Base-by-base conservation (phyloP, 1,140 invertebrate genomes). In the Zophobas atratus region DNA sequence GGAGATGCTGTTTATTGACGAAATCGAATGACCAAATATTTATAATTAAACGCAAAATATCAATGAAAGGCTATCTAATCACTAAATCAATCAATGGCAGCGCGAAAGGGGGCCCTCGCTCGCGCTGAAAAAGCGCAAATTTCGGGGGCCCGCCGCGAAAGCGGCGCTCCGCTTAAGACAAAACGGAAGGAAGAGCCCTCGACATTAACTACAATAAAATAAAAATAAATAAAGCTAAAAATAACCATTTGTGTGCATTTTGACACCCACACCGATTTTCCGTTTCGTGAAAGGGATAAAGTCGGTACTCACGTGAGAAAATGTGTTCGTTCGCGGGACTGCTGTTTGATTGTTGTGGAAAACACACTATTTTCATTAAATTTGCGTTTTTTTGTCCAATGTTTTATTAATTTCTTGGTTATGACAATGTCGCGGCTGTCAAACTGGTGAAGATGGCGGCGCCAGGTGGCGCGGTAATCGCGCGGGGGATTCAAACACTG, bases 331-430 rank as follows among this genome's bases (percentile, higher is more conserved):
- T 43, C 20, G 35, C n/a, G 1, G 20, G 20, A 20, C 0, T 20
- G 56, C 6, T 35, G 56, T 39, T 8, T 43, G 39, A 43, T 43
- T 8, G 60, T 67, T n/a, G 20, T 33, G 2, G 38, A 1, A 67
- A 43, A 46, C 60, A 43, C 60, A 67, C 60, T 41, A 20, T 67
- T 67, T 67, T 67, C 60, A 67, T 67, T 67, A 67, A 67, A 67
- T 67, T 67, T 39, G 60, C 60, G 60, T 67, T 67, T 67, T 46
- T 67, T 67, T 67, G 1, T 67, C n/a, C 33, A 43, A 67, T 67
- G 60, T 67, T 67, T 67, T 67, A 67, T 67, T 67, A 67, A 67
- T 67, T 67, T 67, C 60, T 67, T 67, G 60, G 60, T 67, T 67
- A 67, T 67, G 56, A 60, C 56, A 67, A 67, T 67, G 60, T 67